Conservation (phyloP, 2,113 vertebrate species). For the Acrocephalus arundinaceus region DNA sequence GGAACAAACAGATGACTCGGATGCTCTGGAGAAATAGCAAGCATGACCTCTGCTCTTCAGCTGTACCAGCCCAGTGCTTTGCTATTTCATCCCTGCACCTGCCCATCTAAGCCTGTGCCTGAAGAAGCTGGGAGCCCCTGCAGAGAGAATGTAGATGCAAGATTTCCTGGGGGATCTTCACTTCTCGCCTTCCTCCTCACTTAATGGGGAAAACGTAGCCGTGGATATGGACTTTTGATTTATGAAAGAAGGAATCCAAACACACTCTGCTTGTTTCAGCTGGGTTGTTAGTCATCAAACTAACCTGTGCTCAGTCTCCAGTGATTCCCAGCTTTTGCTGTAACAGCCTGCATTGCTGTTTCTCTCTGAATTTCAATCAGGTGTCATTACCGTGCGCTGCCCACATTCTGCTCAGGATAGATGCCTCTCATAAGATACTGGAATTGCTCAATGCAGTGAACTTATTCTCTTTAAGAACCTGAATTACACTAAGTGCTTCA, state of each 20-base stretch:
- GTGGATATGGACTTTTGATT: background rate
- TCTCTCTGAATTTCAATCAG: slow-evolving; percentile 48
- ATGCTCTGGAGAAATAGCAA: background rate
- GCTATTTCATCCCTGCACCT: background rate
- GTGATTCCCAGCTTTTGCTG: background rate
- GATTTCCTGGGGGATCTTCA: background rate
- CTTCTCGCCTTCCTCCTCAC: background rate
- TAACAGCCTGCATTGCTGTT: slow-evolving; percentile 6
- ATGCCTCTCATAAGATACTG: background rate
- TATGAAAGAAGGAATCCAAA: background rate
- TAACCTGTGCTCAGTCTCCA: background rate
- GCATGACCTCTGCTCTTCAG: background rate
- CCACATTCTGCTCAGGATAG: slow-evolving; percentile 22
- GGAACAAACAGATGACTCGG: background rate
- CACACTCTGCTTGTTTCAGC: background rate
- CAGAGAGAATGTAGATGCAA: background rate
- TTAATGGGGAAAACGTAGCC: background rate
- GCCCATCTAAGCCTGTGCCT: background rate
- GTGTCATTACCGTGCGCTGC: background rate
- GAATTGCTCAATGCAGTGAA: slow-evolving; percentile 7
- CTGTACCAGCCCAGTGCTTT: background rate
- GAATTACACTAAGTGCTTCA: slow-evolving; percentile 31
- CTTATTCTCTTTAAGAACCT: slow-evolving; percentile 21
- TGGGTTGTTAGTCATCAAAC: background rate
- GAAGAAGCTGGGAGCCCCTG: background rate